Evolutionary conservation across 1,140 invertebrate genomes (phyloP).

Genomic region (Macrotrachela quadricornifera): DNA sequence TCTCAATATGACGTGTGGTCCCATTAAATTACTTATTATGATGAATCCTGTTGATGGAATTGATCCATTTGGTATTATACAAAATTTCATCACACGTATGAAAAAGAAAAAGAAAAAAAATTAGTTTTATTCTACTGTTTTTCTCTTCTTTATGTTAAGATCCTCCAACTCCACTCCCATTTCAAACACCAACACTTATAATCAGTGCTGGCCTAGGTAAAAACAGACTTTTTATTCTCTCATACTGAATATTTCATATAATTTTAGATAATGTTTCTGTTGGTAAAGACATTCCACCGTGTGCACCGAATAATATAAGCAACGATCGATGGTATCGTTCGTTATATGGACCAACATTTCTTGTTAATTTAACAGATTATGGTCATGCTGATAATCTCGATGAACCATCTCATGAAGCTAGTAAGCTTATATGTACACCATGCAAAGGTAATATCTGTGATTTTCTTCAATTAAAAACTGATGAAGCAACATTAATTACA

Average conservation of each 20-base stretch:
- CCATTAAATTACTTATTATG: neutral
- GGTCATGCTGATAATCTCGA: constrained; percentile 6
- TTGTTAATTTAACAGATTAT: constrained; percentile 6
- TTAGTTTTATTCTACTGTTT: no score
- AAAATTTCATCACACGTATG: constrained; percentile 2
- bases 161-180: constrained; percentile 2
- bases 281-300: neutral
- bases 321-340: constrained; percentile 3
- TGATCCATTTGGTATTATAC: constrained; percentile 5
- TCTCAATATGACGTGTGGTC: constrained; percentile 2
- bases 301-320: constrained; percentile 1
- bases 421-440: no score
- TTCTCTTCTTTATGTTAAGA: neutral
- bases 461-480: no score
- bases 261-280: neutral
- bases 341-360: neutral
- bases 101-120: no score
- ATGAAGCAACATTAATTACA: no score
- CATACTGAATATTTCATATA: no score
- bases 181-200: neutral
- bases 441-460: no score
- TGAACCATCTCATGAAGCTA: neutral
- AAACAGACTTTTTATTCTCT: no score
- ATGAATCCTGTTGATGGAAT: constrained; percentile 8
- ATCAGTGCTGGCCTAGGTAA: neutral